phyloP scores from a whole-genome alignment of 2,113 vertebrate species.

The Sinocyclocheilus anshuiensis region DNA sequence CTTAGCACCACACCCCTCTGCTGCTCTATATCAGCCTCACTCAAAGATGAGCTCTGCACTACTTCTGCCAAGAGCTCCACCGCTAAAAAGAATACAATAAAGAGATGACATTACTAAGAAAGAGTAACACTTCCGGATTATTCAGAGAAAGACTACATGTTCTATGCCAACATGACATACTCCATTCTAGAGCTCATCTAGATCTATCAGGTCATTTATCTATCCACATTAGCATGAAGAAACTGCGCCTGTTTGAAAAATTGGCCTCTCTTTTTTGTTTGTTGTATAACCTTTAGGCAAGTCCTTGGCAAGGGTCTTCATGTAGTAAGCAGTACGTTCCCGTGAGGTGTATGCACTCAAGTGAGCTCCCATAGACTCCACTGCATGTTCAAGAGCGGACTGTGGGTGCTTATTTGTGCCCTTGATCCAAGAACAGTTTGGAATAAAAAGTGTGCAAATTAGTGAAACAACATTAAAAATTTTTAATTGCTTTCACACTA shows the following conservation, averaged over 20 bases:
- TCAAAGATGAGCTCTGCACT: slow-evolving; percentile 86
- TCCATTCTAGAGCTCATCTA: not conserved
- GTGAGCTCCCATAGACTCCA: slow-evolving; percentile 93
- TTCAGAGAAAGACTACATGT: not conserved
- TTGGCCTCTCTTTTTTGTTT: not conserved
- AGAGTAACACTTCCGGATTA: not conserved
- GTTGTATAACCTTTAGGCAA: slow-evolving; percentile 83
- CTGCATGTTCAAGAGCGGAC: slow-evolving; percentile 85
- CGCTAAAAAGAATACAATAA: slow-evolving; percentile 65
- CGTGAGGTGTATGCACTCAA: slow-evolving; percentile 89
- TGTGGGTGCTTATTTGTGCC: slow-evolving; percentile 89
- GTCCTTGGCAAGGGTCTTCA: slow-evolving; percentile 90
- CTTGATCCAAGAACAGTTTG: slow-evolving; percentile 63
- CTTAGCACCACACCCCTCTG: slow-evolving; percentile 84
- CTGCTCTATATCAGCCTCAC: slow-evolving; percentile 88
- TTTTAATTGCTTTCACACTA: not conserved
- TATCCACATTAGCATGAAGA: not conserved
- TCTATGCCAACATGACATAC: not conserved
- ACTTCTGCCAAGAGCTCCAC: slow-evolving; percentile 92
- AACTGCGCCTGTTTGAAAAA: not conserved
- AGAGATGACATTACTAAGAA: not conserved
- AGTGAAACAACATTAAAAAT: not conserved
- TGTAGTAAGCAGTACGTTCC: slow-evolving; percentile 92
- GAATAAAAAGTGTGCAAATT: not conserved
- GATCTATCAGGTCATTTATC: too few species aligned